A percentile compares a stretch with the other conserved stretches of the same genome.
Conservation (phyloP, 1,140 invertebrate species). For the Holcopasites calliopsidis region DNA sequence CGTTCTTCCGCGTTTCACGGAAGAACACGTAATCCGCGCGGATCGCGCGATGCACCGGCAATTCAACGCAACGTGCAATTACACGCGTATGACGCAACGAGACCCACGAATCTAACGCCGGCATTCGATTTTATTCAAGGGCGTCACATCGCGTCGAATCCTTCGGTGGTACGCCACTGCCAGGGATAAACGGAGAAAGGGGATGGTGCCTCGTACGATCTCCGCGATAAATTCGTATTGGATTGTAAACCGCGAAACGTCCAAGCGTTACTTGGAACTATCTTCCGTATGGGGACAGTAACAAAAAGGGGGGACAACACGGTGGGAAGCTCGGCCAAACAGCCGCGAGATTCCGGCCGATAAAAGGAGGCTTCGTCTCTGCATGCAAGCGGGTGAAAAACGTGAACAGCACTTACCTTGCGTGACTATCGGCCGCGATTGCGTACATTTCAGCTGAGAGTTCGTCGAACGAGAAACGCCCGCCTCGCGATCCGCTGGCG, state of each 20-base stretch:
- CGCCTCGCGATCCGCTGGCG: not conserved
- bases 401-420: constrained; percentile 54
- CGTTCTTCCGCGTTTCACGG: not conserved
- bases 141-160: too few species aligned
- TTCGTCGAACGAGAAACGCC: not conserved
- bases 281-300: too few species aligned
- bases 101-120: too few species aligned
- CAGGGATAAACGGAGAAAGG: not conserved
- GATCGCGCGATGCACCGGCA: not conserved
- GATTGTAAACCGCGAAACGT: not conserved
- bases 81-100: not conserved
- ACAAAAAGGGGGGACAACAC: too few species aligned
- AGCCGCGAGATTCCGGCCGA: constrained; percentile 9
- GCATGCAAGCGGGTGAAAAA: constrained; percentile 11
- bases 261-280: not conserved
- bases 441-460: not conserved
- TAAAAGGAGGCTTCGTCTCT: not conserved
- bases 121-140: too few species aligned
- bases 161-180: too few species aligned
- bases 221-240: constrained; percentile 7
- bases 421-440: constrained; percentile 6
- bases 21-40: not conserved
- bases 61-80: not conserved
- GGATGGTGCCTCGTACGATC: not conserved
- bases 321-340: too few species aligned